phyloP scores from a whole-genome alignment of 2,113 vertebrate genomes.

The Craseonycteris thonglongyai region DNA sequence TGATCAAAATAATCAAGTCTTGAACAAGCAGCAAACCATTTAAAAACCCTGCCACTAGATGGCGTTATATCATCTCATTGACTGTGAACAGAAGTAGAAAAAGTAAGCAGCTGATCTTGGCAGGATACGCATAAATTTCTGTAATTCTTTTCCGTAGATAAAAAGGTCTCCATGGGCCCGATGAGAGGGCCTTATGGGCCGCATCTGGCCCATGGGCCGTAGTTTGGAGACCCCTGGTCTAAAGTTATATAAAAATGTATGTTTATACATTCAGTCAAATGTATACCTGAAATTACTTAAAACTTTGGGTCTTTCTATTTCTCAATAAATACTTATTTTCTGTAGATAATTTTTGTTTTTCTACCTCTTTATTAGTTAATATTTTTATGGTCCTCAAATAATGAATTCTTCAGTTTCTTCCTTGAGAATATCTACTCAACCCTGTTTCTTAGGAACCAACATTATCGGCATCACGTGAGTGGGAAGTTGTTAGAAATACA shows the following conservation, averaged over 20 bases:
- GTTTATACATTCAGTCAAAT: background rate
- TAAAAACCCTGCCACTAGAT: no score
- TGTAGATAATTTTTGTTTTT: background rate
- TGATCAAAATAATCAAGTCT: no score
- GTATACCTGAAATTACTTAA: background rate
- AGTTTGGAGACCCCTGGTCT: no score
- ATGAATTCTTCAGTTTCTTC: background rate
- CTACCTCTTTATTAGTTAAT: background rate
- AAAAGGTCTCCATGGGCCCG: no score
- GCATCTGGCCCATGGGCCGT: no score
- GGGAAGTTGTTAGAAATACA: background rate
- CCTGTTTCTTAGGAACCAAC: background rate
- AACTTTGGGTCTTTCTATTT: background rate
- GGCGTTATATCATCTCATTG: no score
- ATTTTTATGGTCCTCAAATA: background rate
- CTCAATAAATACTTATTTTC: background rate
- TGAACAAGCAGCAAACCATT: no score
- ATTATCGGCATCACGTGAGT: accelerated
- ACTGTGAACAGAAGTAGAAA: no score
- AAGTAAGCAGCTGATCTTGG: no score
- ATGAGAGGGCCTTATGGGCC: no score
- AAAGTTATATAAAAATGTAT: background rate
- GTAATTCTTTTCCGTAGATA: no score
- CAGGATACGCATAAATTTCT: no score
- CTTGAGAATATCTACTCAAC: background rate